Evolutionary conservation across 1,140 invertebrate species (phyloP).

Genomic region (Ceratosolen solmsi): DNA sequence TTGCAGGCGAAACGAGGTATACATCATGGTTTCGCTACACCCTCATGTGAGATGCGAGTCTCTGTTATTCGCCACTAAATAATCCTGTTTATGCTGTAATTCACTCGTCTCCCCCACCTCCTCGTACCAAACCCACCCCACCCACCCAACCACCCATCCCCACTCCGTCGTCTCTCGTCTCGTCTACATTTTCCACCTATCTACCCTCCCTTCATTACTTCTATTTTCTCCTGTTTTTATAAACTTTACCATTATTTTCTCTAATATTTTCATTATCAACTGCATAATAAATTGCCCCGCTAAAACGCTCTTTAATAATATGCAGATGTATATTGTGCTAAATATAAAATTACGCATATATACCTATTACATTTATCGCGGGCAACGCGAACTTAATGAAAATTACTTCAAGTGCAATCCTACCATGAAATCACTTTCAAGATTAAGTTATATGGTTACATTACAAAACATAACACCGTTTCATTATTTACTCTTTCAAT

Average conservation of each 20-base stretch:
- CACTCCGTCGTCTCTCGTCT: no score
- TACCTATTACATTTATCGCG: background rate
- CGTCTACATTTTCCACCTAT: no score
- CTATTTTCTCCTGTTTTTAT: background rate
- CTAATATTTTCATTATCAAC: background rate
- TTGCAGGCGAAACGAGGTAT: slow-evolving; percentile 23
- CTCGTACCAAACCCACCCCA: background rate
- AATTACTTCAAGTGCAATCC: background rate
- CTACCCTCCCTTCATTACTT: background rate
- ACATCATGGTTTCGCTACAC: background rate
- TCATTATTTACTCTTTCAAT: no score
- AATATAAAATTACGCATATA: background rate
- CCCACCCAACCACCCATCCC: no score
- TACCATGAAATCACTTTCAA: background rate
- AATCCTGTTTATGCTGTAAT: slow-evolving; percentile 33
- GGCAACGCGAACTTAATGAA: background rate
- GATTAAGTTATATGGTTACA: background rate
- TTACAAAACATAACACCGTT: background rate
- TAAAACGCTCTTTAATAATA: background rate
- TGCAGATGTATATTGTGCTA: background rate
- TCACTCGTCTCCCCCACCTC: background rate
- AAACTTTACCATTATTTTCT: background rate
- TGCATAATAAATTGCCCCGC: background rate
- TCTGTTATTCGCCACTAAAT: slow-evolving; percentile 30
- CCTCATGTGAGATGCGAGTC: background rate